These are phyloP conservation scores for Pterostichus madidus DNA, from an alignment of 2,888 invertebrate genomes.

Conservation along the genomic window DNA sequence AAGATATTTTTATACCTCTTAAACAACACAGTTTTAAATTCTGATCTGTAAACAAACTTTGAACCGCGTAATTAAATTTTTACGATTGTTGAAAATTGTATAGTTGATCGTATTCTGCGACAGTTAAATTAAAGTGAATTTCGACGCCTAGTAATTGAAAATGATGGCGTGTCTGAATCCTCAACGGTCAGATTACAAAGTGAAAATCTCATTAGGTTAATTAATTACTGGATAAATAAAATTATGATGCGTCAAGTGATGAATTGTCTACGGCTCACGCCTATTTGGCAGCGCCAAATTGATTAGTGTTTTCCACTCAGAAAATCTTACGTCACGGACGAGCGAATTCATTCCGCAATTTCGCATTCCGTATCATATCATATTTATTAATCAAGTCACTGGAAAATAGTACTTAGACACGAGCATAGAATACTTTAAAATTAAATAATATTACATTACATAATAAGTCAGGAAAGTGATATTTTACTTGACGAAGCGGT, in stretches of 20 bases:
- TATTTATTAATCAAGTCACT: background rate
- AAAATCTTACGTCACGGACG: conserved; percentile 20
- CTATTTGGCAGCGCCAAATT: conserved; percentile 13
- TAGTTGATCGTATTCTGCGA: background rate
- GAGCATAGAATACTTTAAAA: background rate
- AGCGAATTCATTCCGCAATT: background rate
- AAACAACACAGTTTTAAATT: conserved; percentile 21
- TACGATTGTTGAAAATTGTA: conserved; percentile 28
- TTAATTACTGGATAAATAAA: conserved; percentile 52
- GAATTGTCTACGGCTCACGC: conserved; percentile 23
- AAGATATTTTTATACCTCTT: conserved; percentile 32
- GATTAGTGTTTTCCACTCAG: conserved; percentile 14
- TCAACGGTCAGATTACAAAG: conserved; percentile 17
- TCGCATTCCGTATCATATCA: background rate
- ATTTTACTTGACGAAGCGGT: no score
- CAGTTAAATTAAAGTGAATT: conserved; percentile 9
- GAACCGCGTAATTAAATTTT: conserved; percentile 1
- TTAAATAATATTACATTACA: no score
- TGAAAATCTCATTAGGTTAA: conserved; percentile 48
- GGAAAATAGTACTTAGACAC: background rate
- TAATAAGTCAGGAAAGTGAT: no score
- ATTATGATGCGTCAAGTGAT: conserved; percentile 54
- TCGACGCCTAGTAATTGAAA: conserved; percentile 33
- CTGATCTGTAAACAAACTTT: background rate
- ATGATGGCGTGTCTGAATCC: conserved; percentile 2